phyloP scores from a whole-genome alignment of 92 coral and sea anemone species.

The Porites divaricata region DNA sequence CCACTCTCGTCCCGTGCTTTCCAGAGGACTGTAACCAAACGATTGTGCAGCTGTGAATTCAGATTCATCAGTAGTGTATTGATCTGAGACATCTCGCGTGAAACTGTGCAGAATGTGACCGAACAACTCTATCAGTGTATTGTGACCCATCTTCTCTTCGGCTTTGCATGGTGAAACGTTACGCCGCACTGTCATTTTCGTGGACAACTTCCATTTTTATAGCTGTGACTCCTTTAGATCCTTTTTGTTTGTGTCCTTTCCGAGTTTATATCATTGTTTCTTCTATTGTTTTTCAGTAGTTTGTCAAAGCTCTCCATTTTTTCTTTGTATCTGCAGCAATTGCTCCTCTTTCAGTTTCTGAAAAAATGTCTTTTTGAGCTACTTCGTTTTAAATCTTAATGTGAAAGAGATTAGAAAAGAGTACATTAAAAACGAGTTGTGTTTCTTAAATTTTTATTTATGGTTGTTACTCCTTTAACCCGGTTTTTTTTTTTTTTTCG shows the following conservation, averaged over 20 bases:
- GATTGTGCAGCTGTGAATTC: constrained; percentile 9
- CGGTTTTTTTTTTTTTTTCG: no score
- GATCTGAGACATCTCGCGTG: background rate
- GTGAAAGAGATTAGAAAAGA: background rate
- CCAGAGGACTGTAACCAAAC: constrained; percentile 27
- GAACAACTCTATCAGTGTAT: constrained; percentile 12
- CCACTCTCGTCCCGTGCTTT: constrained; percentile 47
- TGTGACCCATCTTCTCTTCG: background rate
- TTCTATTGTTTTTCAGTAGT: no score
- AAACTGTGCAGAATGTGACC: constrained; percentile 20
- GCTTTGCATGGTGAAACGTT: background rate
- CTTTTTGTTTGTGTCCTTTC: no score
- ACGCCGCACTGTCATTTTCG: no score
- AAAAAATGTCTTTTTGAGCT: background rate
- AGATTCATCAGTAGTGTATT: constrained; percentile 9
- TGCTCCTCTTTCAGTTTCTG: no score
- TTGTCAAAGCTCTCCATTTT: no score
- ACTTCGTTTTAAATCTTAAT: background rate
- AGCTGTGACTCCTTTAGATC: background rate
- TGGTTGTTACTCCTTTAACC: no score
- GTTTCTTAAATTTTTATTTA: no score
- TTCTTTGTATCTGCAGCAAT: no score
- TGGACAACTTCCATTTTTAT: background rate
- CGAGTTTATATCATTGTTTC: no score
- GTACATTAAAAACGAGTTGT: no score